Base-by-base conservation (phyloP, 2,888 invertebrate species). In the Drosophila gaucha region DNA sequence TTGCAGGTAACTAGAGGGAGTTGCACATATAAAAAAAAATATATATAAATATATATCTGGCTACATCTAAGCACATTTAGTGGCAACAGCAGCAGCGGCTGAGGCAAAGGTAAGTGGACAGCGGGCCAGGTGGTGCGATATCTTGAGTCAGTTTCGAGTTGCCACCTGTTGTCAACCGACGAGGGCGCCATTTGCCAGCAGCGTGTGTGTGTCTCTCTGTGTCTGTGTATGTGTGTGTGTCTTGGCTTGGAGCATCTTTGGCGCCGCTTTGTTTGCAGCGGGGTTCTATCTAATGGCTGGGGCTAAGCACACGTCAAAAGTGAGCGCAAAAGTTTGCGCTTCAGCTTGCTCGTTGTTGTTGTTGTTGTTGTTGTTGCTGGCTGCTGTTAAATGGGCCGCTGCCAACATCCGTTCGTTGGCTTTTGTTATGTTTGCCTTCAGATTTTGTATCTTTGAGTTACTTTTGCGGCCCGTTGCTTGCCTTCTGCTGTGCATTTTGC, bases 281-380 rank as follows among this genome's bases (percentile, higher is more conserved):
- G 55, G 62, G 41, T 59, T 63, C 64, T 59, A 57, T 65, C 78
- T 80, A 82, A 67, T 73, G 54, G 63, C 63, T 28, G 62, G 39
- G 49, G 72, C 74, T 52, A 68, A 74, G 80, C 83, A 74, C 77
- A 84, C 84, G 85, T 84, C 80, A 80, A 80, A 84, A 84, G 85
- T 84, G 82, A 84, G 80, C 85, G 78, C 66, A 68, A 84, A 80
- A 84, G 36, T 80, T 84, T 67, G 69, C 72, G 75, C 73, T 72
- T 77, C 58, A 76, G 47, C 62, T 74, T 76, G 73, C 24, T 63
- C 59, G 56, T 50, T 47, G 30, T 16, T 43, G 26, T n/a, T 52
- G 50, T 22, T 35, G 28, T 14, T 39, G 30, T 38, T 63, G 24
- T 18, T 56, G 36, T 58, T 64, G 36, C 38, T 65, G 54, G 50